Evolutionary conservation across 2,113 vertebrate genomes (phyloP).

Genomic region (Amblyornis subalaris): DNA sequence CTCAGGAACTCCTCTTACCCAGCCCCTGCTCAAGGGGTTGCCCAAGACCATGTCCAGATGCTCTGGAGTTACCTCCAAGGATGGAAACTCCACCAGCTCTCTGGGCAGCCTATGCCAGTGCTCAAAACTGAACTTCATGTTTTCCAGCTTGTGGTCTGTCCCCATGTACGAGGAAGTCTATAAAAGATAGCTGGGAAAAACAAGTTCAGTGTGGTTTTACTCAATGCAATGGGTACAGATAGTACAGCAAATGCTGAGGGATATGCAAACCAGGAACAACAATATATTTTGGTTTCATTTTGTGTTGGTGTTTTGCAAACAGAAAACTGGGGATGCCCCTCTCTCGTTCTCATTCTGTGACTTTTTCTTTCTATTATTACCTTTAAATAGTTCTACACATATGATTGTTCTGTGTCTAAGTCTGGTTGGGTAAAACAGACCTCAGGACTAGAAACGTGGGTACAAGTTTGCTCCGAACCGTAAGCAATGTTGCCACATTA

Average conservation of each 20-base stretch:
- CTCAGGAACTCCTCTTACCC: neutral
- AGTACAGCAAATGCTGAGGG: neutral
- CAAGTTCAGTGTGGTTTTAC: neutral
- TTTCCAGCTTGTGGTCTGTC: neutral
- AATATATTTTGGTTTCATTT: neutral
- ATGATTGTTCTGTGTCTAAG: neutral
- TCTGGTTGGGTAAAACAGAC: neutral
- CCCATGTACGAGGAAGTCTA: neutral
- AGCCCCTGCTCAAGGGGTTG: neutral
- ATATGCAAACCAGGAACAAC: neutral
- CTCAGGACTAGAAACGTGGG: fast-evolving
- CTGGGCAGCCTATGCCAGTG: neutral
- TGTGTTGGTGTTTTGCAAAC: neutral
- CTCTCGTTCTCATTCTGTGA: neutral
- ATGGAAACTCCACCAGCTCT: neutral
- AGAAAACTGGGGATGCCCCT: neutral
- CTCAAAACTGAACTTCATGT: neutral
- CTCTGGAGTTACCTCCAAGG: neutral
- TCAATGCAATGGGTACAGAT: neutral
- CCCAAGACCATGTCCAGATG: neutral
- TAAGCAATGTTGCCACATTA: neutral
- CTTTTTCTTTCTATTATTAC: neutral
- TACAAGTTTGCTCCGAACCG: neutral
- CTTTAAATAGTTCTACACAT: neutral
- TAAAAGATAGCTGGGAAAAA: neutral